Percentiles rank a stretch among this genome's conserved stretches.
Conservation (phyloP, 2,888 invertebrate species). For the Chironomus riparius region DNA sequence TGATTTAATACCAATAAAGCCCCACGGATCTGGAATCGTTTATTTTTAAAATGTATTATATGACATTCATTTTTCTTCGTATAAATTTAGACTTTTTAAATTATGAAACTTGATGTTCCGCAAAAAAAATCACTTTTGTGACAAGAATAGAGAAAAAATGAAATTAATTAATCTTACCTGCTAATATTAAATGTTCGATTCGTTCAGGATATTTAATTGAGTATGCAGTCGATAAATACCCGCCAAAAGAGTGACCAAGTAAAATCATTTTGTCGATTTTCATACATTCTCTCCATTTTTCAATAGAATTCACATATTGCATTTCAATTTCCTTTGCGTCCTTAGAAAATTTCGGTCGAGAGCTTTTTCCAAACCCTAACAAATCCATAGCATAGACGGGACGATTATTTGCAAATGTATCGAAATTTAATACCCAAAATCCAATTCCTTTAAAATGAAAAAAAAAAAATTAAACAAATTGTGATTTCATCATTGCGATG, state of each 20-base stretch:
- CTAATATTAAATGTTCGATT: conserved; percentile 84
- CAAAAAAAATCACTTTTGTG: too few relatives aligned
- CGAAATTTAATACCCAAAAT: conserved; percentile 88
- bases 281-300: conserved; percentile 90
- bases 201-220: conserved; percentile 75
- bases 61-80: too few relatives aligned
- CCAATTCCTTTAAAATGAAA: conserved; percentile 47
- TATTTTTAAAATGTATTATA: too few relatives aligned
- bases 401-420: conserved; percentile 64
- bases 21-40: conserved; percentile 67
- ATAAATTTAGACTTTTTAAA: too few relatives aligned
- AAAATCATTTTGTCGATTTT: conserved; percentile 77
- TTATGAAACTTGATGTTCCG: too few relatives aligned
- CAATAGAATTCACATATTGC: conserved; percentile 83
- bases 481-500: too few relatives aligned
- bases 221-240: conserved; percentile 83
- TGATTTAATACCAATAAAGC: conserved; percentile 50
- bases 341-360: conserved; percentile 72
- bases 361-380: conserved; percentile 89
- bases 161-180: conserved; percentile 35
- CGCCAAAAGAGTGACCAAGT: conserved; percentile 91
- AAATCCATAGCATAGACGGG: conserved; percentile 89
- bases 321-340: conserved; percentile 74
- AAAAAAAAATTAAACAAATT: too few relatives aligned
- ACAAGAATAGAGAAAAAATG: too few relatives aligned